Percentiles rank a stretch among this genome's conserved stretches.
These are phyloP conservation scores for Saturnia japonica DNA, from an alignment of 2,888 invertebrate species.

Conservation along the genomic window DNA sequence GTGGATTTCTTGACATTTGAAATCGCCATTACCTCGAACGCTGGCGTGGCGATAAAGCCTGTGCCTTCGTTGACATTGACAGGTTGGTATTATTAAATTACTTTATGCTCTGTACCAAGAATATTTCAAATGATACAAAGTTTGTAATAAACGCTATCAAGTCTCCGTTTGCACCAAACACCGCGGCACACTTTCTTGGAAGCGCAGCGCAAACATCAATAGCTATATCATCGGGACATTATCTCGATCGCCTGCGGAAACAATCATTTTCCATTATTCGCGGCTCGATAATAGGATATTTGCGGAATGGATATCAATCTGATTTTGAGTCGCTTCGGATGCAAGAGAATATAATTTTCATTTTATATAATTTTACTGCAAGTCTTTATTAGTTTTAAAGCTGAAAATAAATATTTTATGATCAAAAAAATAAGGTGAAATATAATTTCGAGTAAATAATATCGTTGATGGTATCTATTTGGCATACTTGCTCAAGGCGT, in stretches of 20 bases:
- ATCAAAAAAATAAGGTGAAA: too few relatives aligned
- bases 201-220: conserved; percentile 31
- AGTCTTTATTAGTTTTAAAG: conserved; percentile 17
- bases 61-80: too few relatives aligned
- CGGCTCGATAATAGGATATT: conserved; percentile 32
- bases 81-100: too few relatives aligned
- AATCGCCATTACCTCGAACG: too few relatives aligned
- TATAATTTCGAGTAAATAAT: too few relatives aligned
- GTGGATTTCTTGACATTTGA: too few relatives aligned
- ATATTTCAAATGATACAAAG: too few relatives aligned
- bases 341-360: conserved; percentile 13
- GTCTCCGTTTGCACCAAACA: conserved; percentile 7
- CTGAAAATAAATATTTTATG: background rate
- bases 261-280: conserved; percentile 42
- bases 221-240: conserved; percentile 35
- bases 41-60: too few relatives aligned
- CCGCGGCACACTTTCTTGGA: conserved; percentile 35
- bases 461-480: too few relatives aligned
- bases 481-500: too few relatives aligned
- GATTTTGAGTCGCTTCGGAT: background rate
- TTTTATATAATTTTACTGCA: conserved; percentile 28
- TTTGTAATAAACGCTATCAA: background rate
- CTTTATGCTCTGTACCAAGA: too few relatives aligned
- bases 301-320: conserved; percentile 18
- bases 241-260: conserved; percentile 49